phyloP scores from a whole-genome alignment of 2,797 vertebrate genomes.

The Gymnoscopelus microlampas region DNA sequence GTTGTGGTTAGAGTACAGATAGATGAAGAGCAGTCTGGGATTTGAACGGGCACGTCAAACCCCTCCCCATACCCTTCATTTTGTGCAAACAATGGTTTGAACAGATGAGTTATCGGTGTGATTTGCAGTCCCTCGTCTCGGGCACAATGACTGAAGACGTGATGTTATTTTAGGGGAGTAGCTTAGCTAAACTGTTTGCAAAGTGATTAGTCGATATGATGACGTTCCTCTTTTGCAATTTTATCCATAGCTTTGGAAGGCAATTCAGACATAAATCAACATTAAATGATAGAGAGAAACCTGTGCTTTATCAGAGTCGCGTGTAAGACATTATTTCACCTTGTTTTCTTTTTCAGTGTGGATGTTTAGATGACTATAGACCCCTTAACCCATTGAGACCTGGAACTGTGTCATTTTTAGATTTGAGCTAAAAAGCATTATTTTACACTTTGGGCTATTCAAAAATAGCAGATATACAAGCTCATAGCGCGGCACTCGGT shows the following conservation, averaged over 20 bases:
- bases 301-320: conserved; percentile 12
- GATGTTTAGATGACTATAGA: too few species aligned
- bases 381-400: too few species aligned
- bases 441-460: too few species aligned
- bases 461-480: too few species aligned
- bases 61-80: conserved; percentile 51
- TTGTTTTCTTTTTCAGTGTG: not conserved
- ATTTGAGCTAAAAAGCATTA: too few species aligned
- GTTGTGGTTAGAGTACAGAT: conserved; percentile 34
- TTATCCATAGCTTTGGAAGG: not conserved
- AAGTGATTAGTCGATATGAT: conserved; percentile 40
- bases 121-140: too few species aligned
- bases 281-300: too few species aligned
- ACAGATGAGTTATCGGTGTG: too few species aligned
- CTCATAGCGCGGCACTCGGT: too few species aligned
- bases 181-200: not conserved
- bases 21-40: conserved; percentile 24
- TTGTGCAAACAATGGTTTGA: not conserved
- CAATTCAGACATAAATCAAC: not conserved
- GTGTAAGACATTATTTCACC: conserved; percentile 13
- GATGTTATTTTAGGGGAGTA: not conserved
- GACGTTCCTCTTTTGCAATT: conserved; percentile 14
- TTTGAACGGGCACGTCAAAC: conserved; percentile 32
- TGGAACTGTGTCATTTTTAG: too few species aligned
- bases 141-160: too few species aligned